Evolutionary conservation across 2,797 vertebrate genomes (phyloP).

Genomic region (Catostomus latipinnis): DNA sequence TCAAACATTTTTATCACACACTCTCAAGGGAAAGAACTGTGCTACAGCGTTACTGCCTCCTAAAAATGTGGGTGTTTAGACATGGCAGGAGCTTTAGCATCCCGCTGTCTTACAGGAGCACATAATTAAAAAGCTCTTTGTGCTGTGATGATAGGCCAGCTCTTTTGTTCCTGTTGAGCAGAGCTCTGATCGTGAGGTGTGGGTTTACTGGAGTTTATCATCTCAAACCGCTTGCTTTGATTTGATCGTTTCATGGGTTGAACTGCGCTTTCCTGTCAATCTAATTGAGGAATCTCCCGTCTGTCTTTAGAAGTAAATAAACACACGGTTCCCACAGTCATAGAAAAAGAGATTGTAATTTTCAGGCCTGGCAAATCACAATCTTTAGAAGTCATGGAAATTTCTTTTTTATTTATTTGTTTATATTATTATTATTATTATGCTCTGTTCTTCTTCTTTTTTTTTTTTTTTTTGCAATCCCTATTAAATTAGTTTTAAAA

Average conservation of each 20-base stretch:
- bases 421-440: neutral
- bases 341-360: no score
- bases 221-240: neutral
- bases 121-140: slow-evolving; percentile 78
- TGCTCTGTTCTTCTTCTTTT: no score
- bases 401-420: neutral
- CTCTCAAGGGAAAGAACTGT: slow-evolving; percentile 69
- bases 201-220: slow-evolving; percentile 3
- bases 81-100: slow-evolving; percentile 74
- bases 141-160: slow-evolving; percentile 62
- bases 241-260: neutral
- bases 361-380: no score
- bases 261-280: neutral
- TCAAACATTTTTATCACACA: slow-evolving; percentile 64
- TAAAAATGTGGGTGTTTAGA: slow-evolving; percentile 62
- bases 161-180: slow-evolving; percentile 69
- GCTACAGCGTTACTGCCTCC: slow-evolving; percentile 71
- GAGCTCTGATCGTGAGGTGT: slow-evolving; percentile 63
- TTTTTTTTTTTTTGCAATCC: no score
- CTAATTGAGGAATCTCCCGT: neutral
- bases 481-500: no score
- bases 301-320: no score
- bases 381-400: no score
- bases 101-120: slow-evolving; percentile 70
- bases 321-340: no score